Evolutionary conservation across 2,113 vertebrate genomes (phyloP).

Genomic region (Gavia stellata): DNA sequence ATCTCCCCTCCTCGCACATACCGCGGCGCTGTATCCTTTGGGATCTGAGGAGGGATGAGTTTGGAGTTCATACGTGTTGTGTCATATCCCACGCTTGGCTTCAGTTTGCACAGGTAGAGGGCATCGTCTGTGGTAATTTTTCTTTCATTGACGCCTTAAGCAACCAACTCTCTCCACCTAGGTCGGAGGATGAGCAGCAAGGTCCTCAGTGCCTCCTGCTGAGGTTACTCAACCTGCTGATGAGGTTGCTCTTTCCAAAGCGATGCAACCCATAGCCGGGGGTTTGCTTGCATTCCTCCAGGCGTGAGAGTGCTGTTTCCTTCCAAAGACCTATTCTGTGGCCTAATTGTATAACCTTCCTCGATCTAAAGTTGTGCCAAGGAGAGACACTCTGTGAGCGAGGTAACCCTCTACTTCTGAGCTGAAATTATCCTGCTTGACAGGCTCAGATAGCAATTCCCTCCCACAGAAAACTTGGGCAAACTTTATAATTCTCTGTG

Average conservation of each 20-base stretch:
- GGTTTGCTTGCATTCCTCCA: neutral
- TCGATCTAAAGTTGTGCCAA: neutral
- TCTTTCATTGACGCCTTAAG: neutral
- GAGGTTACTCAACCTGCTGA: neutral
- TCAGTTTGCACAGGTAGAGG: slow-evolving; percentile 15
- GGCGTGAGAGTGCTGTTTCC: neutral
- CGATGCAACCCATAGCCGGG: fast-evolving
- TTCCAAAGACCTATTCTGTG: neutral
- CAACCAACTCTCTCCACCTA: neutral
- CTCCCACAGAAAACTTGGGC: neutral
- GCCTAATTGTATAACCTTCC: neutral
- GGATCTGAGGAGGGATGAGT: slow-evolving; percentile 29
- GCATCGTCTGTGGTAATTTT: neutral
- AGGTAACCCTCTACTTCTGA: neutral
- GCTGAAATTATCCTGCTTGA: neutral
- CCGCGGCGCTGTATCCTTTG: slow-evolving; percentile 22
- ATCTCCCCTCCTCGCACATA: neutral
- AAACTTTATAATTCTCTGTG: neutral
- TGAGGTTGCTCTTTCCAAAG: neutral
- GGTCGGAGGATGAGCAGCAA: neutral
- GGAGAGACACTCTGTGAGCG: neutral
- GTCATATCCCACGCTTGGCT: slow-evolving; percentile 25
- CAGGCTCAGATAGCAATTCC: neutral
- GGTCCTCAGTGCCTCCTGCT: neutral
- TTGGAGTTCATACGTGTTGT: neutral